phyloP scores from a whole-genome alignment of 2,113 vertebrate genomes.

The Marmota monax region DNA sequence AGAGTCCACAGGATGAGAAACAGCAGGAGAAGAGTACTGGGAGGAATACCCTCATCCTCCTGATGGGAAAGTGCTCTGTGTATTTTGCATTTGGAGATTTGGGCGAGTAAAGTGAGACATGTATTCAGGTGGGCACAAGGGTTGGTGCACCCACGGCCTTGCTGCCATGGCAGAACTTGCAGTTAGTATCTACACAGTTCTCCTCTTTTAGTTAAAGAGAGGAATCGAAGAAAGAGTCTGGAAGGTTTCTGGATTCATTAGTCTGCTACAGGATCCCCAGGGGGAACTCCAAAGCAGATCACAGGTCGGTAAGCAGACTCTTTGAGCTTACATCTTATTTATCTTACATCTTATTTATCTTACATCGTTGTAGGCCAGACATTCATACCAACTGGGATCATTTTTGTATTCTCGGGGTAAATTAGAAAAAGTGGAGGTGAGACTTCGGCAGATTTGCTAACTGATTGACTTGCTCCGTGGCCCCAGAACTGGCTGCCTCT shows the following conservation, averaged over 20 bases:
- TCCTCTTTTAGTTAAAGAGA: background rate
- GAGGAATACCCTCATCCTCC: too few relatives aligned
- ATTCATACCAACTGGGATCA: background rate
- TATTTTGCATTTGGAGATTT: background rate
- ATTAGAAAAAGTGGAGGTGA: background rate
- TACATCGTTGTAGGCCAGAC: background rate
- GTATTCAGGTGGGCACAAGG: background rate
- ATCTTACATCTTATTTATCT: background rate
- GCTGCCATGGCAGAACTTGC: background rate
- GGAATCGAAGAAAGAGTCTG: background rate
- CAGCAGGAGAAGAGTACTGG: background rate
- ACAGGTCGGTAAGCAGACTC: background rate
- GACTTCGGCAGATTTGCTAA: background rate
- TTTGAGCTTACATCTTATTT: accelerated
- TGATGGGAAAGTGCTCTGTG: accelerated
- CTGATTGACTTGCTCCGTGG: background rate
- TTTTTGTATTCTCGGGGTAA: background rate
- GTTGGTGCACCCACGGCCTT: background rate
- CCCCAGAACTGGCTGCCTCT: background rate
- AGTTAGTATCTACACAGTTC: background rate
- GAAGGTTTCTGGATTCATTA: background rate
- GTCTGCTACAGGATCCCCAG: background rate
- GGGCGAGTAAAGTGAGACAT: too few relatives aligned
- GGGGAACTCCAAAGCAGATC: background rate
- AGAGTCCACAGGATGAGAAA: background rate